These are phyloP conservation scores for Steatornis caripensis DNA, from an alignment of 2,113 vertebrate genomes.

Conservation along the genomic window DNA sequence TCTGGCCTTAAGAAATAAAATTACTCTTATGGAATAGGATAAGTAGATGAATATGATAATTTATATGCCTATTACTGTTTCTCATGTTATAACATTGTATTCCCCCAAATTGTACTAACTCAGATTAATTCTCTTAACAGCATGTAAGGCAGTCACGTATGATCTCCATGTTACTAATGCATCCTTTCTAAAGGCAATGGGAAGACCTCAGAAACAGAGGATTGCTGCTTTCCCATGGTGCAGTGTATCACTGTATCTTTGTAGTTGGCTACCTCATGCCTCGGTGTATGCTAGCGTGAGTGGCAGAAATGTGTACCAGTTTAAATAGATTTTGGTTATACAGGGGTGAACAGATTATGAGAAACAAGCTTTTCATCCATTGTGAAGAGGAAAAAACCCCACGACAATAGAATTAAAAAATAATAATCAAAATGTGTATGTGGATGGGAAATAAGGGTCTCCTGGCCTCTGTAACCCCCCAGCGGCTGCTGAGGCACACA, in stretches of 20 bases:
- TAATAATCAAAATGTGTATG: neutral
- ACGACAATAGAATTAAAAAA: neutral
- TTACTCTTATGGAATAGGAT: neutral
- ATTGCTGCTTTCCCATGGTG: neutral
- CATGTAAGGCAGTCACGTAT: rapidly evolving
- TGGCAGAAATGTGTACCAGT: neutral
- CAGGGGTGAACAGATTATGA: neutral
- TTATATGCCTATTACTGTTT: neutral
- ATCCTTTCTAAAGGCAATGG: neutral
- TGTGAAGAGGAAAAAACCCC: neutral
- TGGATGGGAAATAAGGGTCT: neutral
- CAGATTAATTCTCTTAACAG: neutral
- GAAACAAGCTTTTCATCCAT: neutral
- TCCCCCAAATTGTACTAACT: neutral
- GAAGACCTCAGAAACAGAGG: neutral
- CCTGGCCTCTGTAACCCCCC: neutral
- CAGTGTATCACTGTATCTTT: too few relatives aligned
- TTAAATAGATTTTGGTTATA: neutral
- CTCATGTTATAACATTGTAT: neutral
- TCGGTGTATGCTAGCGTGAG: neutral
- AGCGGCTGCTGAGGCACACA: neutral
- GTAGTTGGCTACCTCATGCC: neutral
- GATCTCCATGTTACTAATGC: neutral
- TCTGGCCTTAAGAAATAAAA: neutral
- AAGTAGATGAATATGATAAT: neutral